Conservation (phyloP, 2,888 invertebrate species). For the Amaurobius ferox region DNA sequence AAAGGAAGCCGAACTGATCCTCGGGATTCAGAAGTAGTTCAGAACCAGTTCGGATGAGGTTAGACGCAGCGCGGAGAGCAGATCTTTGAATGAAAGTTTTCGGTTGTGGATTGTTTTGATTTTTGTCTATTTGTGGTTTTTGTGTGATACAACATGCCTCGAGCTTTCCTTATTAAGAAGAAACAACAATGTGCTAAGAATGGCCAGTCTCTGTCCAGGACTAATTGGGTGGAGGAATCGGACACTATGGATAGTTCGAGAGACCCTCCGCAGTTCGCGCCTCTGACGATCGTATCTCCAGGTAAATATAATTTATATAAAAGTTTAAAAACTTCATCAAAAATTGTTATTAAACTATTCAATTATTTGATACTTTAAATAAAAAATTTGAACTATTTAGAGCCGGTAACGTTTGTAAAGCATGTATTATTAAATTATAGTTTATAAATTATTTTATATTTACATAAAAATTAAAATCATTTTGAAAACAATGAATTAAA, state of each 20-base stretch:
- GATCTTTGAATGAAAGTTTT: constrained; percentile 11
- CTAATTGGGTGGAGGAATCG: constrained; percentile 46
- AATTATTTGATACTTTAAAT: no score
- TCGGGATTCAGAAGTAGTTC: constrained; percentile 35
- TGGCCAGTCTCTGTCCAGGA: constrained; percentile 43
- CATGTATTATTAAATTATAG: no score
- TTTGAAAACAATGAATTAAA: no score
- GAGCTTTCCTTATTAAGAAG: constrained; percentile 74
- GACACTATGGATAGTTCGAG: constrained; percentile 57
- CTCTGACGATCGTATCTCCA: constrained; percentile 49
- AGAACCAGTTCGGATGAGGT: constrained; percentile 31
- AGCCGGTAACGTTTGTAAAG: neutral
- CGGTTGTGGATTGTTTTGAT: constrained; percentile 3
- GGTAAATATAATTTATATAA: constrained; percentile 34
- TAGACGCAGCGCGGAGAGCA: neutral
- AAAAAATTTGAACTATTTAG: no score
- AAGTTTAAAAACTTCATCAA: no score
- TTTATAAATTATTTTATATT: no score
- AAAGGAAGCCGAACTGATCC: constrained; percentile 20
- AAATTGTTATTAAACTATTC: no score
- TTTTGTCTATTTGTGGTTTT: neutral
- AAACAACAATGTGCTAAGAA: constrained; percentile 67
- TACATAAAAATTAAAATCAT: no score
- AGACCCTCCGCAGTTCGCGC: constrained; percentile 37
- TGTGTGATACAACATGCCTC: constrained; percentile 66